Percentiles rank a stretch among this genome's conserved stretches.
These are phyloP conservation scores for Ypsolopha sequella DNA, from an alignment of 2,888 invertebrate genomes.

Conservation along the genomic window DNA sequence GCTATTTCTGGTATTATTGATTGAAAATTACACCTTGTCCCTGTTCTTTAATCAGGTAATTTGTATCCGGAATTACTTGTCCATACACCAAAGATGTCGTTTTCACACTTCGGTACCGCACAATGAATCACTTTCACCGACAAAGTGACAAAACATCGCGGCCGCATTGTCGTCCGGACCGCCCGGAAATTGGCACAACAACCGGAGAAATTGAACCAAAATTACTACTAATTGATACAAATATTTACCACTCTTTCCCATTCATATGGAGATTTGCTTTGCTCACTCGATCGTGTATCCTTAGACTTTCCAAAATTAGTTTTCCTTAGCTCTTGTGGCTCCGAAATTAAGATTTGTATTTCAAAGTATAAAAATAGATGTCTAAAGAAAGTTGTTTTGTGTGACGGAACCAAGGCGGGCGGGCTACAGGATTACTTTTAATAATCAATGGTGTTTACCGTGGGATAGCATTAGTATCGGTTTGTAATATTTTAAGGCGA, in stretches of 20 bases:
- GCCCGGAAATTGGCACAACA: neutral
- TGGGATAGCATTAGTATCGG: neutral
- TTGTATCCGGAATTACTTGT: neutral
- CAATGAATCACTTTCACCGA: neutral
- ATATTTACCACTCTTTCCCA: constrained; percentile 25
- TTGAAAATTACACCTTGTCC: too few species aligned
- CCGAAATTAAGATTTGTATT: neutral
- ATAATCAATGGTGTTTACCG: neutral
- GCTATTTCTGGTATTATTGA: too few species aligned
- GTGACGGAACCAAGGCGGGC: constrained; percentile 4
- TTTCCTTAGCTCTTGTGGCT: constrained; percentile 4
- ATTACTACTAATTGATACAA: constrained; percentile 25
- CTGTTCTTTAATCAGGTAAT: neutral
- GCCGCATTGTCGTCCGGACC: neutral
- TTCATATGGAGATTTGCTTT: constrained; percentile 9
- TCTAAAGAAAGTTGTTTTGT: neutral
- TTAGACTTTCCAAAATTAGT: neutral
- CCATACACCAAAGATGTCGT: neutral
- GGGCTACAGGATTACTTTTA: neutral
- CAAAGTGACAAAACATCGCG: neutral
- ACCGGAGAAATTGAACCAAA: neutral
- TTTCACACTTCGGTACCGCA: neutral
- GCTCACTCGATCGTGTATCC: constrained; percentile 17
- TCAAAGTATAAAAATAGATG: too few species aligned
- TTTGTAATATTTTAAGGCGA: too few species aligned